Conservation (phyloP, 2,113 vertebrate species). For the Tragelaphus strepsiceros region DNA sequence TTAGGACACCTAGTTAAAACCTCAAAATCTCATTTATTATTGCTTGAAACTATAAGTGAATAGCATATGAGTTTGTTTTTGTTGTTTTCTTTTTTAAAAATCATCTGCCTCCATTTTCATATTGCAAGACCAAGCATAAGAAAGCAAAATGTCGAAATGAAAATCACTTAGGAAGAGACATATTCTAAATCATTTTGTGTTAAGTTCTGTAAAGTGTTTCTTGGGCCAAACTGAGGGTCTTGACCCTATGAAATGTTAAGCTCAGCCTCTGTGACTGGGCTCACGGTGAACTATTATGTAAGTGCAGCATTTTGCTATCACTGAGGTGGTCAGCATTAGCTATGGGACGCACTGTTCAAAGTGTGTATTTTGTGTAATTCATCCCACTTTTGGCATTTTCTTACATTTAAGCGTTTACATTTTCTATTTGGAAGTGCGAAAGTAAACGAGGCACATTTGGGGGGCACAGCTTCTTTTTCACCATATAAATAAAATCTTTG, state of each 20-base stretch:
- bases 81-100: not conserved
- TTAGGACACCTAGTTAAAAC: not conserved
- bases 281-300: not conserved
- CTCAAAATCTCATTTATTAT: not conserved
- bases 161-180: not conserved
- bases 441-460: not conserved
- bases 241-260: not conserved
- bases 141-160: not conserved
- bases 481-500: not conserved
- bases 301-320: not conserved
- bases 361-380: not conserved
- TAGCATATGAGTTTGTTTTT: not conserved
- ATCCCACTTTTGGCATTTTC: not conserved
- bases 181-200: not conserved
- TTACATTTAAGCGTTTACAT: not conserved
- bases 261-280: no score
- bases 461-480: not conserved
- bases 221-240: not conserved
- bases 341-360: not conserved
- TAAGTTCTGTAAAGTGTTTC: not conserved
- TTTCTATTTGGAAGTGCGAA: slow-evolving; percentile 1
- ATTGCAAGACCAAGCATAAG: not conserved
- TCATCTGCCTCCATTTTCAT: not conserved
- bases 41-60: not conserved
- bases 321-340: not conserved